phyloP scores from a whole-genome alignment of 2,888 invertebrate species.

The Drosophila demipolita region DNA sequence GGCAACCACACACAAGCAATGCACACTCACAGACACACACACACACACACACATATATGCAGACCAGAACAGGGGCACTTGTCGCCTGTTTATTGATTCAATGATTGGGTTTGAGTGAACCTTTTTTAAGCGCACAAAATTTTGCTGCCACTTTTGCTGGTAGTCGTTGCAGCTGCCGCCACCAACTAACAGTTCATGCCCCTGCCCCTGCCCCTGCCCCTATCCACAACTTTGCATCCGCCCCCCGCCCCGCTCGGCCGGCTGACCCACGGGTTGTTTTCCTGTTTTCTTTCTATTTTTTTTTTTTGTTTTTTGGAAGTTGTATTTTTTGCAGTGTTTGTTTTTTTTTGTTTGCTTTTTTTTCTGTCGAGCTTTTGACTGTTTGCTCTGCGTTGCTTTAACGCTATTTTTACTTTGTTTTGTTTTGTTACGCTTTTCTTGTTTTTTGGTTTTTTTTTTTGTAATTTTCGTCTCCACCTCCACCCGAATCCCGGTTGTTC shows the following conservation, averaged over 20 bases:
- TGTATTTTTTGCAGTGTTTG: conserved; percentile 75
- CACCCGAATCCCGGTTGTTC: not conserved
- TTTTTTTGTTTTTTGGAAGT: conserved; percentile 50
- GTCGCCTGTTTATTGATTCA: conserved; percentile 76
- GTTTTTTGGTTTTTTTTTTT: conserved; percentile 30
- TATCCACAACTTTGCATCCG: not conserved
- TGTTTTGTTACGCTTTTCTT: conserved; percentile 62
- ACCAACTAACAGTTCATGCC: not conserved
- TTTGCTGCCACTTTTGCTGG: conserved; percentile 57
- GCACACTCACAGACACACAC: conserved; percentile 27
- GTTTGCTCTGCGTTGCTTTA: conserved; percentile 77
- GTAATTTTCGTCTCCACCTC: no score
- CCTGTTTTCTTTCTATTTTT: conserved; percentile 39
- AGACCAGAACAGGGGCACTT: conserved; percentile 41
- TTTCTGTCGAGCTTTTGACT: conserved; percentile 62
- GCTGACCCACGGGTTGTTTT: conserved; percentile 50
- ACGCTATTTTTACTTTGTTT: conserved; percentile 72
- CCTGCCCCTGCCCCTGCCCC: not conserved
- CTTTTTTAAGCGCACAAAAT: conserved; percentile 65
- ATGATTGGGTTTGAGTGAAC: conserved; percentile 72
- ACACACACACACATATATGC: conserved; percentile 11
- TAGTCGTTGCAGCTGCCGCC: conserved; percentile 45
- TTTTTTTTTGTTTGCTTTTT: conserved; percentile 60
- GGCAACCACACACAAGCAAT: conserved; percentile 51
- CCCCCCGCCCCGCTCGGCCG: not conserved